phyloP scores from a whole-genome alignment of 2,113 vertebrate species.

The Hirundichthys speculiger region DNA sequence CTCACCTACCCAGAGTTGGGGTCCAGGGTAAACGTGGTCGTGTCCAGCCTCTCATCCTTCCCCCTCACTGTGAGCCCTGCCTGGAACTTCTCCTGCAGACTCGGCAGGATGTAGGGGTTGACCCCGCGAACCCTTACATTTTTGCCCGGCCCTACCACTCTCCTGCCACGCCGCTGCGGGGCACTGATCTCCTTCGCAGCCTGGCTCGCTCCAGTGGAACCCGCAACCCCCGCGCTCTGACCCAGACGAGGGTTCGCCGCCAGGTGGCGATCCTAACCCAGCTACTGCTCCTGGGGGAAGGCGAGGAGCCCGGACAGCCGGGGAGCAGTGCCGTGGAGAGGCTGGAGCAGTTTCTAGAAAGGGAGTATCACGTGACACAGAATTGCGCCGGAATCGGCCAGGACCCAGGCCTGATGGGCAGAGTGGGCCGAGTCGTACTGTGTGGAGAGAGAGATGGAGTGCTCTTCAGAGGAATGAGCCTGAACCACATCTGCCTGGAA shows the following conservation, averaged over 20 bases:
- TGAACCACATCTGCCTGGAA: conserved; percentile 85
- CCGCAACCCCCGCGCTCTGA: conserved; percentile 79
- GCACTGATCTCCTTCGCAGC: conserved; percentile 82
- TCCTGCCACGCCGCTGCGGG: conserved; percentile 80
- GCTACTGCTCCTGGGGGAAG: conserved; percentile 81
- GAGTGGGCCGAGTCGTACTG: conserved; percentile 81
- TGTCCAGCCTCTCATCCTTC: conserved; percentile 81
- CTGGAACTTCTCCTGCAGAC: conserved; percentile 83
- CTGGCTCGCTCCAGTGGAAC: conserved; percentile 79
- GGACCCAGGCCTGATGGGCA: conserved; percentile 82
- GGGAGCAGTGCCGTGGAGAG: conserved; percentile 73
- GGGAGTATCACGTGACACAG: conserved; percentile 83
- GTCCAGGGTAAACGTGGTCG: conserved; percentile 82
- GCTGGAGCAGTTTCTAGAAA: conserved; percentile 81
- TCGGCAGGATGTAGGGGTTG: conserved; percentile 77
- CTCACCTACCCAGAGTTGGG: conserved; percentile 76
- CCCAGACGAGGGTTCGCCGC: conserved; percentile 78
- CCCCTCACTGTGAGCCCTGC: conserved; percentile 80
- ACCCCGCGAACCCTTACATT: conserved; percentile 78
- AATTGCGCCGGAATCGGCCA: conserved; percentile 79
- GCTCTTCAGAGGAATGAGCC: conserved; percentile 84
- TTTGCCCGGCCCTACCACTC: conserved; percentile 84
- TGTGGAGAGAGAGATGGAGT: conserved; percentile 83
- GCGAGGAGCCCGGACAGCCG: conserved; percentile 71
- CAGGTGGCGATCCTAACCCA: conserved; percentile 84